Conservation (phyloP, 2,888 invertebrate species). For the Hirtodrosophila duncani region DNA sequence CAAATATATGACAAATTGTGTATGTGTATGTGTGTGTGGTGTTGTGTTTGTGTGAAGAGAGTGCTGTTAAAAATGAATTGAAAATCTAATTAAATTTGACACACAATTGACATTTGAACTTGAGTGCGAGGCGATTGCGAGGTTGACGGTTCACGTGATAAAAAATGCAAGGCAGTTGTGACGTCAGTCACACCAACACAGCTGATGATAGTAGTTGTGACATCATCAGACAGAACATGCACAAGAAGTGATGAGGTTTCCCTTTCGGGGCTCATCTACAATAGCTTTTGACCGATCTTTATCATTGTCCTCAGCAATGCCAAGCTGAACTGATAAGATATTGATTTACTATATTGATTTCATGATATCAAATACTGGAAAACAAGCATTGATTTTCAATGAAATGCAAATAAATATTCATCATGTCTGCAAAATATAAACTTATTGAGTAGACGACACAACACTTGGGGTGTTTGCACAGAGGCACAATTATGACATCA, state of each 20-base stretch:
- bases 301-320: too few species aligned
- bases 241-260: slow-evolving; percentile 6
- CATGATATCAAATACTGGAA: too few species aligned
- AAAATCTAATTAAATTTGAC: slow-evolving; percentile 30
- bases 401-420: slow-evolving; percentile 52
- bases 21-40: too few species aligned
- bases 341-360: too few species aligned
- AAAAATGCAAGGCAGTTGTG: too few species aligned
- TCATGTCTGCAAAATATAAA: too few species aligned
- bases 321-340: too few species aligned
- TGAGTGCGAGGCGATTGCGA: neutral
- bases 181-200: too few species aligned
- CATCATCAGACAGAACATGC: slow-evolving; percentile 8
- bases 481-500: too few species aligned
- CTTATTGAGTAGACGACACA: too few species aligned
- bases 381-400: slow-evolving; percentile 25
- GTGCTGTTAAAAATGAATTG: slow-evolving; percentile 4
- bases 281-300: neutral
- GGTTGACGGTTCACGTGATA: slow-evolving; percentile 10
- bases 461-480: too few species aligned
- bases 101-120: slow-evolving; percentile 29
- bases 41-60: slow-evolving; percentile 16
- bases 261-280: neutral
- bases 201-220: too few species aligned
- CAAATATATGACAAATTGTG: slow-evolving; percentile 8